Evolutionary conservation across 1,140 invertebrate genomes (phyloP), one percentile per base, ranked within the genome.

Genomic region (Drosophila baimaii): DNA sequence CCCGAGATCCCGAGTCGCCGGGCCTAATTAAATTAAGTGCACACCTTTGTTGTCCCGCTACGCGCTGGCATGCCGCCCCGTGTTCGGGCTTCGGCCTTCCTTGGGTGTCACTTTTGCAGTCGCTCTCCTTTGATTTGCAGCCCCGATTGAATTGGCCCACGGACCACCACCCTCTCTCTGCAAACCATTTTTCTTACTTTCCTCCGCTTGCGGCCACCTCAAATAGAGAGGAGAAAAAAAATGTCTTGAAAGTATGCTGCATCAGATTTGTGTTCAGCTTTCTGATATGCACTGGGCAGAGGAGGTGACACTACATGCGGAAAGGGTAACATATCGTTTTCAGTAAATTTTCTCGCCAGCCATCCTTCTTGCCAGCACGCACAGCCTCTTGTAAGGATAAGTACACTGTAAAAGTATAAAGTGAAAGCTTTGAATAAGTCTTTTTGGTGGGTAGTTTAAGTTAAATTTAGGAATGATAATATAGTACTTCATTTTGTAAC

Each of bases 1-100:
- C n/a, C n/a, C n/a, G n/a, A n/a, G 65, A 41, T 61, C 33, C 57
- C 61, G 12, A 63, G 56, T 52, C 29, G 23, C 58, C 49, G 54
- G 54, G 52, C 86, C 76, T 86, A 86, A 86, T 86, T 86, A 86
- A 86, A 89, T 86, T 88, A 89, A 83, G 84, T 80, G 84, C 84
- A 79, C 84, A 83, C 83, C 83, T 83, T 80, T 85, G 73, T 78
- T 80, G 82, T 46, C 47, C 51, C 52, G 65, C 54, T 62, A 77
- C 83, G 79, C 43, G 31, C 47, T 62, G 83, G 83, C 77, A 88
- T 88, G 73, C 64, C 55, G 47, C 47, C 47, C 55, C 43, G 29
- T 39, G n/a, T 10, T 8, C 55, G 13, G n/a, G n/a, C 39, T 47
- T 21, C 43, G 10, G 13, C 37, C 39, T 43, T 33, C 43, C 17